Base-by-base conservation (phyloP, 2,113 vertebrate species). In the Clinocottus analis region DNA sequence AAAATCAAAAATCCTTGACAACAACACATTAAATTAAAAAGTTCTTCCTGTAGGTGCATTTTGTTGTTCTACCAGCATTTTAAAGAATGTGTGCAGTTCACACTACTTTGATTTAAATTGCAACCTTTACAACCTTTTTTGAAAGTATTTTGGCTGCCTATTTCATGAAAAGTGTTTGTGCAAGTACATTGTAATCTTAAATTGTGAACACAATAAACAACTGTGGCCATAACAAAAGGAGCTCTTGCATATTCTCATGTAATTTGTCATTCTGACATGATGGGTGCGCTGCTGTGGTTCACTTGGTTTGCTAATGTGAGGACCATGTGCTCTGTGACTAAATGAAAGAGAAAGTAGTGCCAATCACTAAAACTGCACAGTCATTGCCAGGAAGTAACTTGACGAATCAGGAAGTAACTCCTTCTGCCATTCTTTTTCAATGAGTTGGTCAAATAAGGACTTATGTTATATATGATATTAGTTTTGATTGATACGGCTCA, bases 321-420 rank as follows among this genome's bases (percentile, higher is more conserved):
- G 25, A 56, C 1, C 69, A 84, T 25, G 62, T 49, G 19, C 19
- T 67, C 16, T 31, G 53, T 62, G 33, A 31, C 45, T 13, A 21
- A 49, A 21, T 12, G 17, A 66, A 66, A 45, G 14, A 27, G 62
- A 65, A 65, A 65, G 53, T 56, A 31, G 1, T 31, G 51, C 7
- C 2, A 29, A 29, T 29, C 35, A 21, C 23, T 16, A 2, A 62
- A 17, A 41, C 64, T 56, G 37, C 39, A 60, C 4, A 13, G 49
- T 58, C 35, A 82, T 53, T 63, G 5, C 12, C 53, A 67, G 75
- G 67, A 84, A 80, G 68, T 75, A 17, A 39, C 60, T 12, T 56
- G 25, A 66, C 45, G 39, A 64, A 61, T 70, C 60, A 85, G 69
- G 67, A 83, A 79, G 58, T 49, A 43, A 71, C 47, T 66, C 33